Conservation (phyloP, 2,113 vertebrate genomes). For the Dasyornis broadbenti region DNA sequence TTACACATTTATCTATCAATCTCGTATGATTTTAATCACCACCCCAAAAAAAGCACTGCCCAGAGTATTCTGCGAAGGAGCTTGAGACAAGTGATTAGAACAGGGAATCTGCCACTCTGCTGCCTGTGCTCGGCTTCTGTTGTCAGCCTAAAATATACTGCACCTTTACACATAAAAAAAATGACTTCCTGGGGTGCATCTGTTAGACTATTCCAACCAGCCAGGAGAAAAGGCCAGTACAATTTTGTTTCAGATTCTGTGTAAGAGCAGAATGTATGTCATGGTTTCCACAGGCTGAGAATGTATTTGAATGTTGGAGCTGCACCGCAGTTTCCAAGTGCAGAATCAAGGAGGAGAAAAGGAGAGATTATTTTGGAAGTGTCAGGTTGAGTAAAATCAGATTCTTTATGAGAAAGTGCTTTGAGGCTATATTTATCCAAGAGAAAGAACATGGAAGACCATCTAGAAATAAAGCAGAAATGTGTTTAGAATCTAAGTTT, state of each 20-base stretch:
- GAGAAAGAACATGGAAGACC: background rate
- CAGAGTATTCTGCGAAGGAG: background rate
- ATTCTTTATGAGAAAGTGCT: background rate
- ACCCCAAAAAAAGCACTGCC: background rate
- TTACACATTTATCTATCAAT: constrained; percentile 2
- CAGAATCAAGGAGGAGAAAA: background rate
- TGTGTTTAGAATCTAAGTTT: background rate
- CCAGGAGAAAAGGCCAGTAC: background rate
- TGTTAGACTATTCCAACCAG: background rate
- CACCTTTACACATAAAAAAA: background rate
- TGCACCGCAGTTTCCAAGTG: background rate
- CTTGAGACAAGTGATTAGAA: background rate
- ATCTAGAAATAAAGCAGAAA: background rate
- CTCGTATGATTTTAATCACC: constrained; percentile 5
- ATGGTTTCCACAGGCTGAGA: background rate
- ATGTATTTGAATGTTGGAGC: background rate
- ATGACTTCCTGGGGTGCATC: background rate
- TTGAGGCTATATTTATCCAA: background rate
- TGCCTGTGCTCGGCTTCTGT: background rate
- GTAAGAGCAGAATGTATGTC: background rate
- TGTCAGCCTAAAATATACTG: background rate
- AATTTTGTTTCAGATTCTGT: background rate
- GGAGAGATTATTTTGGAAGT: background rate
- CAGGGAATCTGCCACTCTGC: background rate
- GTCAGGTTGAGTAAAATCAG: background rate